Evolutionary conservation across 2,113 vertebrate genomes (phyloP).

Genomic region (Chloroceryle aenea): DNA sequence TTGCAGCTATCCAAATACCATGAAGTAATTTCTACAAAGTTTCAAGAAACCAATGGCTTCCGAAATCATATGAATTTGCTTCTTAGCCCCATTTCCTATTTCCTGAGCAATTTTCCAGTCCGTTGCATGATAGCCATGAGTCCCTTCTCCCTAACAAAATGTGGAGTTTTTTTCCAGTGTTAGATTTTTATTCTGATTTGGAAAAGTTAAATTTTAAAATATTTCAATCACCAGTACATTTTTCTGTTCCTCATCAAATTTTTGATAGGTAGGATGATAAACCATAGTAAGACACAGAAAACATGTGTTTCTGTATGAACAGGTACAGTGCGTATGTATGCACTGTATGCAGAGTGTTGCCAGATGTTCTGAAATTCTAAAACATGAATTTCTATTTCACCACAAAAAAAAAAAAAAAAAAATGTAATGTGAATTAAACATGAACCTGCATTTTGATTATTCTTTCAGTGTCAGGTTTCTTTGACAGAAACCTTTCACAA

Average conservation of each 20-base stretch:
- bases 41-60: background rate
- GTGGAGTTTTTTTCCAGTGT: background rate
- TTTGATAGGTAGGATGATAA: background rate
- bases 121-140: background rate
- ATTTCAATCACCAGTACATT: background rate
- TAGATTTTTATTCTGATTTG: background rate
- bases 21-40: background rate
- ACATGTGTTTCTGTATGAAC: rapidly evolving
- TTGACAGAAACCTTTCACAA: background rate
- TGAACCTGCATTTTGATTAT: background rate
- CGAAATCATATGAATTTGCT: background rate
- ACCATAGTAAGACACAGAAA: rapidly evolving
- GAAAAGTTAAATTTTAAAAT: background rate
- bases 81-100: background rate
- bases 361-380: background rate
- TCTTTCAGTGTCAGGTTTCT: background rate
- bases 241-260: background rate
- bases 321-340: background rate
- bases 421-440: background rate
- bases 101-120: background rate
- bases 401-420: background rate
- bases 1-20: background rate
- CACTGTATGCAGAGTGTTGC: background rate
- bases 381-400: background rate
- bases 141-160: background rate